Conservation (phyloP, 2,888 invertebrate species). For the Athalia cordata region DNA sequence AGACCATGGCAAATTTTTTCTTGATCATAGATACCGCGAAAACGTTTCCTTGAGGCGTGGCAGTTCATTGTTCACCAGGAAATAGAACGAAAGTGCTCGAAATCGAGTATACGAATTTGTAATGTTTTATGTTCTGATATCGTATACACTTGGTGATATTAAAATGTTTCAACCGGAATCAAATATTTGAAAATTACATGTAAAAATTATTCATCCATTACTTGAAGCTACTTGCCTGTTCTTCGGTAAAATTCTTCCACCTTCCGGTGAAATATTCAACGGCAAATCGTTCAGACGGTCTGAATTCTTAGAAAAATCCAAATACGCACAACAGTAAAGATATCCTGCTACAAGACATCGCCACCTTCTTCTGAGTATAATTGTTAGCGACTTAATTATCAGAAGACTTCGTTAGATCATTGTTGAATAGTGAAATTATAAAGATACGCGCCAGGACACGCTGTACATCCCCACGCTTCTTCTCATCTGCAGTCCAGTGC, state of each 20-base stretch:
- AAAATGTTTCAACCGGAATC: slow-evolving; percentile 10
- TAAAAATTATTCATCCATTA: slow-evolving; percentile 4
- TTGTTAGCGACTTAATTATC: too few relatives aligned
- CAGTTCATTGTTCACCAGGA: too few relatives aligned
- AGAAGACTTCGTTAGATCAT: too few relatives aligned
- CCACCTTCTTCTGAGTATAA: too few relatives aligned
- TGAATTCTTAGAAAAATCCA: slow-evolving; percentile 88
- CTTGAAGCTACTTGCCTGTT: slow-evolving; percentile 75
- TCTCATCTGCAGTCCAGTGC: too few relatives aligned
- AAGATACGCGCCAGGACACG: too few relatives aligned
- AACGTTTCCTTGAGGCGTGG: neutral
- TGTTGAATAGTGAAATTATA: too few relatives aligned
- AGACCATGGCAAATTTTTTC: neutral
- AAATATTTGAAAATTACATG: neutral
- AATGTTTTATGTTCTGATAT: too few relatives aligned
- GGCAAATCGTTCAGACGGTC: slow-evolving; percentile 91
- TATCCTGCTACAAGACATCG: slow-evolving; percentile 80
- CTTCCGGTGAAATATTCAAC: slow-evolving; percentile 85
- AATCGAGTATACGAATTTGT: too few relatives aligned
- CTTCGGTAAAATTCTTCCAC: slow-evolving; percentile 85
- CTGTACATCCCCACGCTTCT: too few relatives aligned
- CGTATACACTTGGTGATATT: too few relatives aligned
- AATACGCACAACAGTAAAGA: slow-evolving; percentile 85
- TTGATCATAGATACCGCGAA: neutral
- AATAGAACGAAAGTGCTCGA: too few relatives aligned